Evolutionary conservation across 2,113 vertebrate species (phyloP), one percentile per base, ranked within the genome.

Genomic region (Podocnemis expansa): DNA sequence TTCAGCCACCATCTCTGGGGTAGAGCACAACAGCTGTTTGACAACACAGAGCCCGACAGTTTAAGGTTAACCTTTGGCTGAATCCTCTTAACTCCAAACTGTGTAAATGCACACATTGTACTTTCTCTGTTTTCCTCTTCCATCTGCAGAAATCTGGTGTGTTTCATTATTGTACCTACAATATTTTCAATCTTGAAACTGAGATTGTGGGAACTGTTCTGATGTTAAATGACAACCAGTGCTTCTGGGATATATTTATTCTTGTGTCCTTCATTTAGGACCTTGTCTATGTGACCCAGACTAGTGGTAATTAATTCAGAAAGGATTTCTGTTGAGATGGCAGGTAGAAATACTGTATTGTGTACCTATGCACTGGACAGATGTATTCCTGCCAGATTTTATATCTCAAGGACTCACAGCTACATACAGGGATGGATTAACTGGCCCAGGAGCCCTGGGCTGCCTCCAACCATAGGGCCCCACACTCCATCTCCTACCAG

Each of bases 61-160:
- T 97, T 96, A 96, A 95, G 89, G 97, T 97, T 97, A 97, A 97
- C 97, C 96, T 97, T 97, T 97, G 97, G 97, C 95, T 97, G 96
- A 97, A 97, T 97, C 95, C 93, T 91, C 90, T 93, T 93, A 91
- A 93, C 91, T 93, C 49, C 90, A 52, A 94, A 93, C 85, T 79
- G 73, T 45, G 47, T 87, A 70, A 45, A 92, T 92, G 96, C 96
- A 96, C 92, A 95, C 94, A 89, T 84, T 96, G 84, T 83, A 86
- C 95, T 96, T 96, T 93, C 96, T 97, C 95, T 93, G 76, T 89
- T 60, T 96, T 95, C 95, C 90, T 96, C 95, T 92, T 88, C 90
- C 60, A 84, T 47, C 95, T 93, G 89, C 90, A 89, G 16, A 29
- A 88, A 80, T 97, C 96, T 97, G 97, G 86, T 95, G 89, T 97